Evolutionary conservation across 2,888 invertebrate species (phyloP).

Genomic region (Helicoverpa assulta): DNA sequence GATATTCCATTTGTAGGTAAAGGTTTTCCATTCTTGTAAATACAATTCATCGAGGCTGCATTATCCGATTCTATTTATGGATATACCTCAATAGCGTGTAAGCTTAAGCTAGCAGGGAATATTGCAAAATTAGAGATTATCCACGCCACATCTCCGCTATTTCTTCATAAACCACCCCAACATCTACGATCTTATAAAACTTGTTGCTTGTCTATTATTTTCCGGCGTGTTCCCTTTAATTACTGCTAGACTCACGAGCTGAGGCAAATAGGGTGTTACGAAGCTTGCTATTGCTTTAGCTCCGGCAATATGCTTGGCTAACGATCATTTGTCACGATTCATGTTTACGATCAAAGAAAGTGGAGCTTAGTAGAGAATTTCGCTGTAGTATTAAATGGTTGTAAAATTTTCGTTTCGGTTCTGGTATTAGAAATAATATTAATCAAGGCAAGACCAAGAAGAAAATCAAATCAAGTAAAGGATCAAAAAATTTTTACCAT

Average conservation of each 20-base stretch:
- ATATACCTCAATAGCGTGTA: no score
- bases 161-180: background rate
- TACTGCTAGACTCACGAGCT: constrained; percentile 63
- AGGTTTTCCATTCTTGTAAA: background rate
- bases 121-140: constrained; percentile 1
- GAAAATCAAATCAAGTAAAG: background rate
- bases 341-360: constrained; percentile 1
- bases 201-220: constrained; percentile 63
- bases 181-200: constrained; percentile 44
- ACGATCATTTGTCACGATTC: constrained; percentile 43
- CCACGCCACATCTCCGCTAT: background rate
- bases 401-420: background rate
- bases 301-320: constrained; percentile 22
- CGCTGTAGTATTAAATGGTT: background rate
- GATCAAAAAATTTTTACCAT: background rate
- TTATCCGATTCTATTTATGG: no score
- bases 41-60: no score
- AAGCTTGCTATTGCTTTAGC: constrained; percentile 42
- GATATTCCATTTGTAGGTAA: background rate
- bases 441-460: no score
- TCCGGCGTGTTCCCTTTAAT: constrained; percentile 67
- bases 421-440: no score
- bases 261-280: constrained; percentile 63
- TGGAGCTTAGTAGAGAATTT: background rate
- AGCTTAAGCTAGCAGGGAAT: background rate